Percentiles rank a stretch among this genome's conserved stretches.
Evolutionary conservation across 2,113 vertebrate species (phyloP).

Genomic region (Theristicus caerulescens): DNA sequence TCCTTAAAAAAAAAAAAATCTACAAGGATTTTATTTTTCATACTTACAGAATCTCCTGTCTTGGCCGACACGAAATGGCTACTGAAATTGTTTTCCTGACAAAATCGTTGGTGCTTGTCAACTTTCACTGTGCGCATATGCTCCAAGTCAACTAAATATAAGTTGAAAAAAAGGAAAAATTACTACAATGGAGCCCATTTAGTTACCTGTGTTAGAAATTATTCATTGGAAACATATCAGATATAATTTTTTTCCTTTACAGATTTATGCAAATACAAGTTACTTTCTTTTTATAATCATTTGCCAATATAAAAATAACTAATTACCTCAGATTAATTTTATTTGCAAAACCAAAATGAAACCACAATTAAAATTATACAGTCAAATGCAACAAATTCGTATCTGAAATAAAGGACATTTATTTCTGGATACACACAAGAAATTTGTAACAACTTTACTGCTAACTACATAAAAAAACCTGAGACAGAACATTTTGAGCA

Average conservation of each 20-base stretch:
- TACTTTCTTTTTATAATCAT: background rate
- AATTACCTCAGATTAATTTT: background rate
- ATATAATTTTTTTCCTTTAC: background rate
- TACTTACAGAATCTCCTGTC: slow-evolving; percentile 95
- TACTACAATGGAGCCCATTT: slow-evolving; percentile 14
- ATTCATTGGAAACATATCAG: background rate
- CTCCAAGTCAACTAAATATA: slow-evolving; percentile 92
- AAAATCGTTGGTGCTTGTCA: slow-evolving; percentile 94
- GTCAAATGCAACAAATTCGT: background rate
- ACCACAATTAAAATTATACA: background rate
- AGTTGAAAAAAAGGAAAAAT: slow-evolving; percentile 52
- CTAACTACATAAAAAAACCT: background rate
- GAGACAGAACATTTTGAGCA: background rate
- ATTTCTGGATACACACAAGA: background rate
- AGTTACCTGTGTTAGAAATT: background rate
- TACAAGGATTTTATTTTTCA: background rate
- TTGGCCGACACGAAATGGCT: slow-evolving; percentile 98
- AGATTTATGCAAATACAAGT: background rate
- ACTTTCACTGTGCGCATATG: slow-evolving; percentile 95
- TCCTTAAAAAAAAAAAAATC: background rate
- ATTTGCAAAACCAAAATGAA: background rate
- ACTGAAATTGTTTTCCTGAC: slow-evolving; percentile 92
- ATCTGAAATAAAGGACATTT: background rate
- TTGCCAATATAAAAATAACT: background rate
- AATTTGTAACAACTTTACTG: background rate